Conservation (phyloP, 2,113 vertebrate species). For the Eurystomus gularis region DNA sequence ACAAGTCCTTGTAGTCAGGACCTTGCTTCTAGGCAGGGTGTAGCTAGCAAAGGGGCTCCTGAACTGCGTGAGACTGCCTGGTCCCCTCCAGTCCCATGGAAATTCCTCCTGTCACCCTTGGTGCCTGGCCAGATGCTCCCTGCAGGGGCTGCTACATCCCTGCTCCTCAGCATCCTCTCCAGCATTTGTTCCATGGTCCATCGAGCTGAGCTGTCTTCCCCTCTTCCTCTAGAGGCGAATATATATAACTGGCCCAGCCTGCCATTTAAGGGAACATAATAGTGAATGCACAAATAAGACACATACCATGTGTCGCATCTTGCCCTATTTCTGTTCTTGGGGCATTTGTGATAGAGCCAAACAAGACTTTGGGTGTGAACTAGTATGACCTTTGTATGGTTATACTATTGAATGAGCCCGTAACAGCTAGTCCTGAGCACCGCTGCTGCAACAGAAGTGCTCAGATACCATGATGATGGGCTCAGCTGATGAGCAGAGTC, state of each 20-base stretch:
- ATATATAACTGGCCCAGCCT: not conserved
- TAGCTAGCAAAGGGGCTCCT: not conserved
- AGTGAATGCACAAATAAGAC: not conserved
- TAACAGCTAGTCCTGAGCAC: not conserved
- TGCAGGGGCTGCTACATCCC: not conserved
- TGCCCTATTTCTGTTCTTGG: not conserved
- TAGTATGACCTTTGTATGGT: not conserved
- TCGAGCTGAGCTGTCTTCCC: not conserved
- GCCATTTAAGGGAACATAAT: not conserved
- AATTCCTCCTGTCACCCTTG: not conserved
- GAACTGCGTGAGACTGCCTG: not conserved
- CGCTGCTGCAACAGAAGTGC: not conserved
- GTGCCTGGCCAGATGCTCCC: not conserved
- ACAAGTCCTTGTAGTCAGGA: not conserved
- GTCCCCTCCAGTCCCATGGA: not conserved
- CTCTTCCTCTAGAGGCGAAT: not conserved
- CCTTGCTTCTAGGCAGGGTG: not conserved
- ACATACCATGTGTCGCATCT: not conserved
- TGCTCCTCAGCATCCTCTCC: not conserved
- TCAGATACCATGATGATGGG: not conserved
- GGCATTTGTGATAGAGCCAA: not conserved
- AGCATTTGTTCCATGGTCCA: not conserved
- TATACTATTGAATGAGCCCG: not conserved
- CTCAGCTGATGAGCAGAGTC: not conserved
- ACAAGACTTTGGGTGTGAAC: not conserved